Evolutionary conservation across 2,113 vertebrate genomes (phyloP), one percentile per base, ranked within the genome.

Genomic region (Stigmatopora nigra): DNA sequence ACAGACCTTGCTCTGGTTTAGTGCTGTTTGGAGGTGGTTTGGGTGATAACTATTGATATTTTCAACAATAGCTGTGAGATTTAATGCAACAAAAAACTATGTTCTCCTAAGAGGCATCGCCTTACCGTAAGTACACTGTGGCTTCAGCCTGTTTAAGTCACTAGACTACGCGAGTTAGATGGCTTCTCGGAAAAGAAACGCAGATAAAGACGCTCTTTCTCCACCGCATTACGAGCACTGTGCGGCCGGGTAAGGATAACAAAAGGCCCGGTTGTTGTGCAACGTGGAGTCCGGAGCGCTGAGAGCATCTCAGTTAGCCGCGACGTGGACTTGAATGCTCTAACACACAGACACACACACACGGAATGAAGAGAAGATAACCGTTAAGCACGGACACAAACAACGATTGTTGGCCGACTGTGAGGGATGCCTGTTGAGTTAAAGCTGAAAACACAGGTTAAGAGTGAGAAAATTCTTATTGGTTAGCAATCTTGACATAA

Each of bases 191-290:
- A 84, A 84, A 84, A 71, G 66, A 56, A 56, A 31, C 45, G 15
- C 51, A 70, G 72, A 88, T 84, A 87, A 87, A 87, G 85, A 76
- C 63, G 47, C 56, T 79, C 87, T 86, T 85, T 88, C 78, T 86
- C 72, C 64, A 22, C 36, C 63, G 79, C 77, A 73, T 84, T 82
- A 85, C 73, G 77, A 80, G 80, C 64, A 13, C 66, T 82, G 76
- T 77, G 86, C 84, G 84, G 86, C 84, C 14, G 76, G 75, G 70
- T n/a, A 35, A 66, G 77, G 22, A 3, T 11, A 85, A 89, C 87
- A 89, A 87, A 86, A 85, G 87, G 75, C 65, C 78, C 15, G 53
- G 59, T 87, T 88, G 84, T 89, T 88, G 73, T 72, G 63, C 35
- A n/a, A 72, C 61, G 61, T 20, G 47, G 68, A 82, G 52, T 81